Evolutionary conservation across 2,888 invertebrate genomes (phyloP), one percentile per base, ranked within the genome.

Genomic region (Coremacera marginata): DNA sequence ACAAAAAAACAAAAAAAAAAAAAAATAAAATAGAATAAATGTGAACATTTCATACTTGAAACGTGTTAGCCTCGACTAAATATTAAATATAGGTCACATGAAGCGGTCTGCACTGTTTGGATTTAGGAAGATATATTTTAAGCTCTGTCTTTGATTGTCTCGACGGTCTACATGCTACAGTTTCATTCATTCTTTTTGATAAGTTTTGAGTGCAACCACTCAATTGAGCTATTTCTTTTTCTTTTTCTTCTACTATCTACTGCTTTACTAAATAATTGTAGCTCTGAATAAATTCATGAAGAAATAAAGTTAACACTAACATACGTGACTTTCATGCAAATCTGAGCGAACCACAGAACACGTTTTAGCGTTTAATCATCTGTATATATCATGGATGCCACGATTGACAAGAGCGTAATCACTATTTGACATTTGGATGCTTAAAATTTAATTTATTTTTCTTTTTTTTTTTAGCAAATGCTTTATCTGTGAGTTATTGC

Each of bases 311-410:
- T 68, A 68, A 68, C 68, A 68, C 68, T 49, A 49, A 68, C 31
- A 51, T 44, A 68, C 68, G 68, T 68, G 68, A 68, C 68, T 49
- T 22, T 22, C 68, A 25, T 68, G 11, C 68, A 25, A 68, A 68
- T 57, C 37, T 37, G 8, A 37, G 37, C 37, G 8, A 37, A 37
- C 8, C 37, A 37, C 37, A 37, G 37, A 37, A 37, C 37, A 37
- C 37, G 37, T 37, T 37, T 4, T 7, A 37, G 37, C 37, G 37
- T 37, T 37, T 37, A 37, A 37, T 37, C 37, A 37, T 37, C 37
- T 8, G 8, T 37, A 37, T 8, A 37, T 37, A 37, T 37, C 37
- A 37, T 37, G 37, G 37, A 37, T 37, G 37, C 37, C 37, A 37
- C 37, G 8, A 37, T 37, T 37, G 37, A 37, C 37, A 25, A 19